A percentile compares a stretch with the other conserved stretches of the same genome.
Conservation (phyloP, 2,113 vertebrate genomes). For the Tragelaphus scriptus region DNA sequence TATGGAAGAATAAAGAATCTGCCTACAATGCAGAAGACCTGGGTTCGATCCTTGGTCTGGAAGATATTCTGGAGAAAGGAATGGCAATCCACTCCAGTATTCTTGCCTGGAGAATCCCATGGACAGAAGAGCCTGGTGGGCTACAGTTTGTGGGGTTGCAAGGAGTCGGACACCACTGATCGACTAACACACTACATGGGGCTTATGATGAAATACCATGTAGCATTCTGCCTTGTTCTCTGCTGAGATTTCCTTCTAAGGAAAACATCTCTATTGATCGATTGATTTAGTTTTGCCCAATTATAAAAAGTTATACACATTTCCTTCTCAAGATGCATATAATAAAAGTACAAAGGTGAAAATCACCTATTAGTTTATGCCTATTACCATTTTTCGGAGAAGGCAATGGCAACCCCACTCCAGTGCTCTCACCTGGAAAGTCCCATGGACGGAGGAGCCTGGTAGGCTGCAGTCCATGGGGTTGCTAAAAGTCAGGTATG, state of each 20-base stretch:
- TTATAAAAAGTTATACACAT: background rate
- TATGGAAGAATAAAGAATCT: background rate
- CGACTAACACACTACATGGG: background rate
- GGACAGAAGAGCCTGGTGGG: background rate
- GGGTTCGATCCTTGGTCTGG: background rate
- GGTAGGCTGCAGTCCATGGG: no score
- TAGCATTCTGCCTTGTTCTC: background rate
- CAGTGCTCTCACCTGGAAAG: no score
- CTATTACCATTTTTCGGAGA: background rate
- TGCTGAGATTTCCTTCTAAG: background rate
- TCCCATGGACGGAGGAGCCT: no score
- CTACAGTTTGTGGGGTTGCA: background rate
- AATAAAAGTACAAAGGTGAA: background rate
- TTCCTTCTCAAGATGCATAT: background rate
- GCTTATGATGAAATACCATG: background rate
- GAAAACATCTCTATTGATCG: background rate
- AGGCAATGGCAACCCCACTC: no score
- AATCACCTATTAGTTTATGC: background rate
- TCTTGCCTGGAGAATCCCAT: background rate
- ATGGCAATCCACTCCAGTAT: background rate
- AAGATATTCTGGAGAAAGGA: background rate
- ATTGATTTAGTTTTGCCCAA: background rate
- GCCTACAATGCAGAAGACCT: background rate
- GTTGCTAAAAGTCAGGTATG: rapidly evolving
- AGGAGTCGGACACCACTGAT: background rate